These are phyloP conservation scores for roundworm (Caenorhabditis elegans) DNA, from an alignment of 1,140 invertebrate genomes.

Conservation along the genomic window WBcel235 BX284602.5:9928501-9929000, in stretches of 20 bases:
- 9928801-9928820: background rate
- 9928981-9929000: background rate
- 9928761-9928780: background rate
- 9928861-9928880: background rate
- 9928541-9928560: background rate
- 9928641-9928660: background rate
- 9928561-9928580: background rate
- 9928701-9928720: background rate
- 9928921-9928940: background rate
- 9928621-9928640: background rate
- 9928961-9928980: background rate
- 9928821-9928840: conserved; percentile 5
- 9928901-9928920: background rate
- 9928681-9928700: background rate
- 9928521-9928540: background rate
- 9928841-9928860: background rate
- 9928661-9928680: background rate
- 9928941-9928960: background rate
- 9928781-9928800: background rate
- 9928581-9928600: background rate
- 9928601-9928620: background rate
- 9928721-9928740: background rate
- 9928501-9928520: background rate
- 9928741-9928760: background rate
- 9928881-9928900: background rate